Evolutionary conservation across 2,888 invertebrate species (phyloP), one percentile per base, ranked within the genome.

Genomic region (Hypena proboscidalis): DNA sequence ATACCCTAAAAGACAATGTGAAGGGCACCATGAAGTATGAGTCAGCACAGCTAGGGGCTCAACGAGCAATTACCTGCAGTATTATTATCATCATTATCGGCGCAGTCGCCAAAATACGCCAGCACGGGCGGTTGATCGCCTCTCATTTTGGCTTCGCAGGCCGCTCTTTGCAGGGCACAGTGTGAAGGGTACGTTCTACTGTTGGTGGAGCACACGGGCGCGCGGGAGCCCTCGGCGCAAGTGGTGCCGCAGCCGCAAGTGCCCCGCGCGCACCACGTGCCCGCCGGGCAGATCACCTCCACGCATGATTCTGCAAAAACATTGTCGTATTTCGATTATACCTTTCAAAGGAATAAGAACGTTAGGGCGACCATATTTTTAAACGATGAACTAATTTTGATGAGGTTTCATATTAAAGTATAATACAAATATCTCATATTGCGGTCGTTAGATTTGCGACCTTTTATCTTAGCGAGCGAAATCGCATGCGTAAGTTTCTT

Each of bases 231-330:
- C 38, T 91, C 93, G 1, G 93, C 92, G 85, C 98, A 98, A 53
- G 93, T 92, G 36, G 94, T 93, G 0, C 96, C 95, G 79, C 97
- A 98, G 5, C 96, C 93, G 85, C 97, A 98, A 26, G 93, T 91
- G 1, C 97, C 97, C 22, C 95, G 95, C 53, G 95, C 94, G 79
- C 97, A 98, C 72, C 94, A 94, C 21, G 95, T 96, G 7, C 96
- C 97, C 67, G 93, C 92, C 58, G 95, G 94, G 80, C 97, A 97
- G 69, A 94, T 92, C 26, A 97, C 93, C 59, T 93, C 93, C 56
- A 93, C 91, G 81, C 97, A 97, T 47, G 95, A 92, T 85, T 96
- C 97, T 95, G 83, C 2, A 41, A n/a, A 9, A 8, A 1, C 14
- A n/a, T 31, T 7, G 8, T 5, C 2, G 5, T 4, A 29, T 17